Evolutionary conservation across 2,888 invertebrate genomes (phyloP), one percentile per base, ranked within the genome.

Genomic region (Willowsia nigromaculata): DNA sequence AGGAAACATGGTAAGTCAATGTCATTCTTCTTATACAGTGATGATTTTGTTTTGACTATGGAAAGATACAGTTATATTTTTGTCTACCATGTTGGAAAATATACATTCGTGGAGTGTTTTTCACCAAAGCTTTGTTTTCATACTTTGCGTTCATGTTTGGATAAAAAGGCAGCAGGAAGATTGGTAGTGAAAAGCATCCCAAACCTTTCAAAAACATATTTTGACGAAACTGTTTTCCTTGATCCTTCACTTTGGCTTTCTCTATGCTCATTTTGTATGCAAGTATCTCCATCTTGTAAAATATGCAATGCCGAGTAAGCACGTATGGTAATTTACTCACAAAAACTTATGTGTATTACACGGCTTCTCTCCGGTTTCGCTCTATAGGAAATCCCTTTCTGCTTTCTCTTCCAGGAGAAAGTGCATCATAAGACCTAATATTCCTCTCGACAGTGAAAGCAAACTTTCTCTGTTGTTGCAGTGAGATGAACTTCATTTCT

Each of bases 251-350:
- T 27, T 62, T 1, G 3, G 5, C 33, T 59, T 59, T 25, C 59
- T 27, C 65, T 15, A 15, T 15, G 71, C 15, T 71, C 71, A 71
- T 71, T 71, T 43, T n/a, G 40, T 71, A 71, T 71, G 40, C 43
- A 71, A 40, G 37, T 5, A 68, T 68, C 68, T 43, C 40, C 71
- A 25, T 71, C 71, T 71, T 43, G 71, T 71, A 71, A 71, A 71
- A 71, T 71, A 71, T 71, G 71, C 71, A 71, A 43, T 71, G 71
- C 7, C 65, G 25, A 56, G 37, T 40, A 43, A 40, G 71, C 43
- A 71, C 71, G 71, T 71, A 71, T 71, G 71, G 22, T 71, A 71
- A 71, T 71, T 71, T 71, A 40, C 40, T 43, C 9, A 43, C 18
- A 43, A n/a, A n/a, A 43, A 71, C 71, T 40, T 71, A 13, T 43